Evolutionary conservation across 64 coral and sea anemone species (phyloP).

Genomic region (Montipora efflorescens): DNA sequence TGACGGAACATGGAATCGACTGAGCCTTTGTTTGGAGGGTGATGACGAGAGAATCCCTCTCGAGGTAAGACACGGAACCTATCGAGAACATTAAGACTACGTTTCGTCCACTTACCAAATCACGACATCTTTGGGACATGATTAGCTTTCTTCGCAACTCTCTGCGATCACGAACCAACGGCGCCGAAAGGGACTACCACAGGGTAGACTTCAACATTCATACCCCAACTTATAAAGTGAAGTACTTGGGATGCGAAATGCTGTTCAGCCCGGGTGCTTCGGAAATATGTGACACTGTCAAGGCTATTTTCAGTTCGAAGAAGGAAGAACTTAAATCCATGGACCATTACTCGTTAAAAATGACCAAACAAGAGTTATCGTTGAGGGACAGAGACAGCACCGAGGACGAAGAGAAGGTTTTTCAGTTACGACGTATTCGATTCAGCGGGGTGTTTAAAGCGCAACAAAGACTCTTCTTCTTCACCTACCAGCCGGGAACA

Average conservation of each 20-base stretch:
- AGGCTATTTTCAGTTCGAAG: constrained; percentile 72
- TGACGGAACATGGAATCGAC: not conserved
- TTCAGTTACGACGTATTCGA: constrained; percentile 74
- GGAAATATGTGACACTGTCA: constrained; percentile 92
- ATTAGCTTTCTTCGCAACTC: constrained; percentile 86
- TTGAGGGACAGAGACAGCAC: constrained; percentile 90
- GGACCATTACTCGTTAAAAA: constrained; percentile 82
- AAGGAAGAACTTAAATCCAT: constrained; percentile 68
- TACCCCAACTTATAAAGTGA: constrained; percentile 85
- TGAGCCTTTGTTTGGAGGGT: not conserved
- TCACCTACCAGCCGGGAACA: constrained; percentile 88
- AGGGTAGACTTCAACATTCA: constrained; percentile 82
- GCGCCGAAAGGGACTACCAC: constrained; percentile 81
- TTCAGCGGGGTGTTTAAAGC: constrained; percentile 84
- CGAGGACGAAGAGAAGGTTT: constrained; percentile 84
- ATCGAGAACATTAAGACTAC: constrained; percentile 25
- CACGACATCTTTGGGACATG: constrained; percentile 66
- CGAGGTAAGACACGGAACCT: constrained; percentile 17
- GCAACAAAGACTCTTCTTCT: constrained; percentile 90
- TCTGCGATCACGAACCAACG: constrained; percentile 66
- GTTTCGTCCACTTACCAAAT: constrained; percentile 3
- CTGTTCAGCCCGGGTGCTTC: constrained; percentile 74
- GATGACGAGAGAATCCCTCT: not conserved
- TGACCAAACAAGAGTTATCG: constrained; percentile 85
- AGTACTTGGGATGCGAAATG: constrained; percentile 86